Conservation (phyloP, 2,113 vertebrate species). For the Clarias magur region DNA sequence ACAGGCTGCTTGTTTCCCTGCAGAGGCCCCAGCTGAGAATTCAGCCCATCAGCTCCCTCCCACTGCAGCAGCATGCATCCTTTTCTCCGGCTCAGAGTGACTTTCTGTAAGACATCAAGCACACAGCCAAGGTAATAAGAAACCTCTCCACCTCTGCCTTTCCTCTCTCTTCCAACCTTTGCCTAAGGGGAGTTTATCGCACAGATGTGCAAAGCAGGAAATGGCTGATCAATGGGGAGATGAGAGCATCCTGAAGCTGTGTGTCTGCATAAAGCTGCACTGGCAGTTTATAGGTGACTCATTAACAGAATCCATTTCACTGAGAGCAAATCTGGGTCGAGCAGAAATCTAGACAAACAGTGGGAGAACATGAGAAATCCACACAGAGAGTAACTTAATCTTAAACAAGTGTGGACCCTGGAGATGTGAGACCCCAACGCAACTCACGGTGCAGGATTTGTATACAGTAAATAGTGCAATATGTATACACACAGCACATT, state of each 20-base stretch:
- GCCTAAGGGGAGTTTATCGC: conserved; percentile 2
- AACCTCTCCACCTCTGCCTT: conserved; percentile 28
- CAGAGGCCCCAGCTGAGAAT: conserved; percentile 50
- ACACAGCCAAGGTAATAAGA: conserved; percentile 52
- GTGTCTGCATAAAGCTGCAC: neutral
- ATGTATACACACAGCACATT: neutral
- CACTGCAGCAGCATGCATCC: conserved; percentile 11
- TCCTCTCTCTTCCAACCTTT: neutral
- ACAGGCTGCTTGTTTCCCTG: conserved; percentile 51
- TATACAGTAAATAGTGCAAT: neutral
- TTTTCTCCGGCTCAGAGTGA: conserved; percentile 37
- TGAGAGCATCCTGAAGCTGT: neutral
- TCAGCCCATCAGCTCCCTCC: conserved; percentile 48
- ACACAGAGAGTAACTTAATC: neutral
- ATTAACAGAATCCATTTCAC: neutral
- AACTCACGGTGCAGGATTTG: neutral
- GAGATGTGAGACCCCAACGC: neutral
- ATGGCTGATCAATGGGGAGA: conserved; percentile 17
- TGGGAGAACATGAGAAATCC: neutral
- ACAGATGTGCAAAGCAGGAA: conserved; percentile 23
- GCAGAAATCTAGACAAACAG: neutral
- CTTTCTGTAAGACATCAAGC: conserved; percentile 58
- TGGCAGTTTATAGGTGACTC: conserved; percentile 10
- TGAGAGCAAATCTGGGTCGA: neutral
- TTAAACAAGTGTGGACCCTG: neutral